phyloP scores from a whole-genome alignment of 2,888 invertebrate species.

The Mesorhabditis spiculigera region DNA sequence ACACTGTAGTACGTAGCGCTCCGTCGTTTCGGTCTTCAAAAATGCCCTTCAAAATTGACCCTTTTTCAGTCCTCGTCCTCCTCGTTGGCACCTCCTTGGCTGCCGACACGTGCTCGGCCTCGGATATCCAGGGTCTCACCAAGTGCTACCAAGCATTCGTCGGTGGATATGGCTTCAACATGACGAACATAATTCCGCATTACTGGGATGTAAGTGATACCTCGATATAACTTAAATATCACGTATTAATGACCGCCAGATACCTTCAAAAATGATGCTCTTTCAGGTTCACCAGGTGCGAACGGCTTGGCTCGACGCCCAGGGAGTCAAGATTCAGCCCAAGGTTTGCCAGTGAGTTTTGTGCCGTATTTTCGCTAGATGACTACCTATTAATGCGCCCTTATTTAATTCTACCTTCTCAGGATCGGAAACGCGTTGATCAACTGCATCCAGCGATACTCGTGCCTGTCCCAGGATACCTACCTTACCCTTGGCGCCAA shows the following conservation, averaged over 20 bases:
- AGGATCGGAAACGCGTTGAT: neutral
- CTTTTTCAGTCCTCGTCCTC: neutral
- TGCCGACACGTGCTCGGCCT: neutral
- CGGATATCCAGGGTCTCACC: neutral
- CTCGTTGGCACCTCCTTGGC: neutral
- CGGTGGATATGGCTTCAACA: neutral
- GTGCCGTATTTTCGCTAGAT: neutral
- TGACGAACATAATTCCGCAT: neutral
- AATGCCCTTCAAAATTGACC: no score
- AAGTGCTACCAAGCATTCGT: neutral
- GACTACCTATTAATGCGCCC: neutral
- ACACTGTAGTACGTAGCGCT: no score
- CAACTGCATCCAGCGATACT: neutral
- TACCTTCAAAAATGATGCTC: neutral
- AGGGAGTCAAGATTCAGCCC: constrained; percentile 1
- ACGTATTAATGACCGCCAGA: no score
- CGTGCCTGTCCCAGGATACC: constrained; percentile 3
- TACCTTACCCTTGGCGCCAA: neutral
- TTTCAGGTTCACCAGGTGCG: neutral
- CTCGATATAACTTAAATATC: neutral
- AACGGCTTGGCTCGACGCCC: neutral
- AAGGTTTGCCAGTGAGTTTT: constrained; percentile 5
- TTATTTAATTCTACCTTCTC: neutral
- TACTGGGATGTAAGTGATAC: neutral
- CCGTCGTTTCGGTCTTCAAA: no score